Evolutionary conservation across 2,888 invertebrate genomes (phyloP).

Genomic region (Drosophila merina): DNA sequence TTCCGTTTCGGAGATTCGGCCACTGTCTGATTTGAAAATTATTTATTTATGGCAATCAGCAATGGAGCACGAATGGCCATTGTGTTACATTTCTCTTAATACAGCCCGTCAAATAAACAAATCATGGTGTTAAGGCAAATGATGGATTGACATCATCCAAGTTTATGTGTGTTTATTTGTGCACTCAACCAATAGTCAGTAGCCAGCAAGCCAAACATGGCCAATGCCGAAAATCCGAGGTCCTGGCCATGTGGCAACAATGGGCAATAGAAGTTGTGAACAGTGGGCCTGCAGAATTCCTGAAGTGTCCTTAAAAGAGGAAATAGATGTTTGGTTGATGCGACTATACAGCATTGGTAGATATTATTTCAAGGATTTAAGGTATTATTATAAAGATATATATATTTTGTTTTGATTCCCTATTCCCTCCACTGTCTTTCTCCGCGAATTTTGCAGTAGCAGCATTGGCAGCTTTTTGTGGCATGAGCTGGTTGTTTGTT

Average conservation of each 20-base stretch:
- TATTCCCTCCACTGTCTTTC: slow-evolving; percentile 34
- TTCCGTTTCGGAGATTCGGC: slow-evolving; percentile 28
- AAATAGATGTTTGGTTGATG: too few species aligned
- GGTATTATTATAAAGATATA: too few species aligned
- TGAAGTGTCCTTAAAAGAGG: too few species aligned
- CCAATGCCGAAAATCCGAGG: slow-evolving; percentile 54
- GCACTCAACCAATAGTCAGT: slow-evolving; percentile 39
- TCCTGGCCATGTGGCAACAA: slow-evolving; percentile 58
- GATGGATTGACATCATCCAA: slow-evolving; percentile 66
- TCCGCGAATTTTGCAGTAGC: slow-evolving; percentile 26
- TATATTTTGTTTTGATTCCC: too few species aligned
- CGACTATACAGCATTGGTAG: too few species aligned
- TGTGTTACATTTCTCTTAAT: slow-evolving; percentile 52
- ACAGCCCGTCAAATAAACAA: slow-evolving; percentile 58
- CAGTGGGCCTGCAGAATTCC: slow-evolving; percentile 8
- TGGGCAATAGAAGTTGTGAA: slow-evolving; percentile 31
- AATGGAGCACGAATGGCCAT: slow-evolving; percentile 45
- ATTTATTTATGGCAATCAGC: slow-evolving; percentile 69
- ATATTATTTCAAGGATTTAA: too few species aligned
- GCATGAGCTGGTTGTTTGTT: slow-evolving; percentile 35
- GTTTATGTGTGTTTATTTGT: slow-evolving; percentile 16
- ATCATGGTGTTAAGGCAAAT: slow-evolving; percentile 69
- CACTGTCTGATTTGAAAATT: slow-evolving; percentile 76
- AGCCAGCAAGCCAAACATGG: slow-evolving; percentile 50
- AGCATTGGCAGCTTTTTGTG: slow-evolving; percentile 29